A percentile compares a stretch with the other conserved stretches of the same genome.
Conservation (phyloP, 2,113 vertebrate genomes). For the Cyanoliseus patagonus region DNA sequence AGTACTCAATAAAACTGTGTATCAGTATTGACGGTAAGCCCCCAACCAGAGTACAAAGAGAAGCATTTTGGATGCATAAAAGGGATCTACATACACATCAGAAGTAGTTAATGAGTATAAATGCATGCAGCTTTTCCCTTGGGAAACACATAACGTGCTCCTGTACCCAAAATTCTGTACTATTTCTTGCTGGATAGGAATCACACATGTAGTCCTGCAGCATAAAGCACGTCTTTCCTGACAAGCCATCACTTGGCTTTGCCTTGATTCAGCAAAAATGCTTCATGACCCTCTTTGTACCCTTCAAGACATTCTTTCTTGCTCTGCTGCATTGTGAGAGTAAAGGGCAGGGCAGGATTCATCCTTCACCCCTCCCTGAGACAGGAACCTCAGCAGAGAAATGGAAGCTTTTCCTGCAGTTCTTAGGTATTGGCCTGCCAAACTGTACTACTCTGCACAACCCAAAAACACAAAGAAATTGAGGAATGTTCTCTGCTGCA, state of each 20-base stretch:
- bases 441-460: neutral
- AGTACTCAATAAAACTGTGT: neutral
- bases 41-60: neutral
- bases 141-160: rapidly evolving
- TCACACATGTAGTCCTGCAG: neutral
- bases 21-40: neutral
- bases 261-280: neutral
- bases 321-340: neutral
- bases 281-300: too few relatives aligned
- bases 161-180: neutral
- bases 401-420: neutral
- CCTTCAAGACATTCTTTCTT: neutral
- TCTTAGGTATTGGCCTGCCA: neutral
- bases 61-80: neutral
- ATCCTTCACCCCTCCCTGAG: neutral
- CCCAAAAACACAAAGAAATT: neutral
- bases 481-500: neutral
- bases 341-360: neutral
- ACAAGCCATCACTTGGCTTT: neutral
- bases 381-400: neutral
- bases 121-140: neutral
- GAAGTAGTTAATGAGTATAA: neutral
- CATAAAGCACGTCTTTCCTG: neutral
- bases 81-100: neutral
- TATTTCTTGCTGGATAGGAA: neutral